phyloP scores from a whole-genome alignment of 1,140 invertebrate species.

The Sinella curviseta region DNA sequence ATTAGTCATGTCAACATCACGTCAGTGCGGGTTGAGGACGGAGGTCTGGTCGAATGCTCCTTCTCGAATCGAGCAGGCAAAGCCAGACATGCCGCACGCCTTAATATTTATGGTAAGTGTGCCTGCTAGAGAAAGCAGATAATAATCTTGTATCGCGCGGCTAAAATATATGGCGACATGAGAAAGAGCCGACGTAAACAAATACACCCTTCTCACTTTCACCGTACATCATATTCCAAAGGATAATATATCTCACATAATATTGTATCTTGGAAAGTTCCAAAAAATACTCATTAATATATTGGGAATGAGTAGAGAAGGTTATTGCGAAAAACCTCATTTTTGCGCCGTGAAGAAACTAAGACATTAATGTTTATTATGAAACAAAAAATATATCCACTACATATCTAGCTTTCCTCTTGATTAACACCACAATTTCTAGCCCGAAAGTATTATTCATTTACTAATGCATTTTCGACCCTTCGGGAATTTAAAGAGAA shows the following conservation, averaged over 20 bases:
- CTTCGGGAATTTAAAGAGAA: no score
- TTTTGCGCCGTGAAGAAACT: no score
- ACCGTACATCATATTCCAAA: background rate
- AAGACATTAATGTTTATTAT: no score
- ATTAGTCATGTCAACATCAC: constrained; percentile 74
- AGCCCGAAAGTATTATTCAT: no score
- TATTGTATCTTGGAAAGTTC: no score
- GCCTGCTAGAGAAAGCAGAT: constrained; percentile 27
- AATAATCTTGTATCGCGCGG: background rate
- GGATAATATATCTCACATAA: no score
- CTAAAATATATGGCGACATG: background rate
- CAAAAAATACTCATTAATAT: no score
- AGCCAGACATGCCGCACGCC: constrained; percentile 61
- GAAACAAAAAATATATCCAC: no score
- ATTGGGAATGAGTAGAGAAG: no score
- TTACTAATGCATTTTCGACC: no score
- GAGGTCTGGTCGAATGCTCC: constrained; percentile 70
- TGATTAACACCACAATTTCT: no score
- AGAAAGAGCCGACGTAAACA: constrained; percentile 1
- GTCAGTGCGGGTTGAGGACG: constrained; percentile 68
- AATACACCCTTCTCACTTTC: background rate
- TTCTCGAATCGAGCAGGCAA: constrained; percentile 67
- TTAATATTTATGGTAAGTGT: constrained; percentile 67
- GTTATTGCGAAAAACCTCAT: no score
- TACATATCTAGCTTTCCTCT: background rate